A percentile compares a stretch with the other conserved stretches of the same genome.
These are phyloP conservation scores for Tetrapedia diversipes DNA, from an alignment of 2,888 invertebrate species.

Conservation along the genomic window DNA sequence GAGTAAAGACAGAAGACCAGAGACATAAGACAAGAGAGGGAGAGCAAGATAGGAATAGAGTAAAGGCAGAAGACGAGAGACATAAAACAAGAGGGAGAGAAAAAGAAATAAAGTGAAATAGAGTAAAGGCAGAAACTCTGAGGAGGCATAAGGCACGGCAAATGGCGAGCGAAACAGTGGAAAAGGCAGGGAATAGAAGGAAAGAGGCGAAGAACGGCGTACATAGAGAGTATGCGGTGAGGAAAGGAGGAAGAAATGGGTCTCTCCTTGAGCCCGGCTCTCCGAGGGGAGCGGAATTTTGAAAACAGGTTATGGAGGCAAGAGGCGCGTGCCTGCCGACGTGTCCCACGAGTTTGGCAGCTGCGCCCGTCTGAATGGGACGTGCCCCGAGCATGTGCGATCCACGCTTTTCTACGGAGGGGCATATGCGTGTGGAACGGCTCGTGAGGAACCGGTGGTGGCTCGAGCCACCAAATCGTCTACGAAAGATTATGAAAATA, in stretches of 20 bases:
- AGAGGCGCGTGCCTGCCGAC: conserved; percentile 67
- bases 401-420: conserved; percentile 65
- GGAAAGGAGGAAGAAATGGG: conserved; percentile 30
- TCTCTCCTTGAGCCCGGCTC: conserved; percentile 17
- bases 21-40: no score
- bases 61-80: no score
- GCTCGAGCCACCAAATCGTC: conserved; percentile 50
- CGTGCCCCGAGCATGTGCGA: conserved; percentile 73
- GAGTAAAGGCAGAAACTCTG: neutral
- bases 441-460: conserved; percentile 53
- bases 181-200: neutral
- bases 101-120: neutral
- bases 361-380: conserved; percentile 72
- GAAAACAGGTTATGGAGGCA: conserved; percentile 68
- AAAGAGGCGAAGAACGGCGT: neutral
- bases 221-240: neutral
- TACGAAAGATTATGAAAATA: conserved; percentile 62
- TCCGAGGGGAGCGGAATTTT: conserved; percentile 56
- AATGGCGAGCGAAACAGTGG: no score
- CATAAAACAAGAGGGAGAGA: no score
- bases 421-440: conserved; percentile 57
- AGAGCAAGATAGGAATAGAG: no score
- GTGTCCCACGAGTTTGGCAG: conserved; percentile 71
- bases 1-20: no score
- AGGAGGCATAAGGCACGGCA: no score